phyloP scores from a whole-genome alignment of 2,797 vertebrate genomes.

The Sebastes minor region DNA sequence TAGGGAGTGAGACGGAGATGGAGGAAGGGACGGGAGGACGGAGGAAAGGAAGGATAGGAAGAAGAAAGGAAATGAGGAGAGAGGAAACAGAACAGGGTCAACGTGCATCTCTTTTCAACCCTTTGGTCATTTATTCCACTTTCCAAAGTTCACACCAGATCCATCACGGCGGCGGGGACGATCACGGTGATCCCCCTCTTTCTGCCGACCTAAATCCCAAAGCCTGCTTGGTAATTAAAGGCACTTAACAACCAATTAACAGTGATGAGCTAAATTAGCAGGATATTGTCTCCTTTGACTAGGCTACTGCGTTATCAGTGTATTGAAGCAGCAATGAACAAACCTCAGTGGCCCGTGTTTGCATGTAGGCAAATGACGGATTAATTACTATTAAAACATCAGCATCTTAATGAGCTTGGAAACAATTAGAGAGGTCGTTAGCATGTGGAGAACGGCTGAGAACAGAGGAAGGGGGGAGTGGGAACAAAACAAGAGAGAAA shows the following conservation, averaged over 20 bases:
- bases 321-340: constrained; percentile 72
- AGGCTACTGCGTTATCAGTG: constrained; percentile 74
- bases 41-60: constrained; percentile 44
- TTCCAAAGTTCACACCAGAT: constrained; percentile 70
- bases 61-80: constrained; percentile 38
- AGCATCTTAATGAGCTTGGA: constrained; percentile 80
- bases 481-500: constrained; percentile 73
- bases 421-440: constrained; percentile 82
- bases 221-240: constrained; percentile 80
- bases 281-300: constrained; percentile 78
- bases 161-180: constrained; percentile 63
- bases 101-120: constrained; percentile 27
- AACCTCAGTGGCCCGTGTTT: constrained; percentile 79
- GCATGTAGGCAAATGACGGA: constrained; percentile 82
- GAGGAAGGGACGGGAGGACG: constrained; percentile 71
- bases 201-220: constrained; percentile 71
- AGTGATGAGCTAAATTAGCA: constrained; percentile 83
- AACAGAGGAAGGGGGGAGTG: constrained; percentile 42
- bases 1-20: constrained; percentile 69
- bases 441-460: constrained; percentile 68
- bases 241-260: constrained; percentile 84
- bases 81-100: constrained; percentile 59
- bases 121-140: constrained; percentile 67
- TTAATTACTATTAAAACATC: constrained; percentile 85
- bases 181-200: constrained; percentile 48